Conservation (phyloP, 2,888 invertebrate genomes). For the Hartigia nigra region DNA sequence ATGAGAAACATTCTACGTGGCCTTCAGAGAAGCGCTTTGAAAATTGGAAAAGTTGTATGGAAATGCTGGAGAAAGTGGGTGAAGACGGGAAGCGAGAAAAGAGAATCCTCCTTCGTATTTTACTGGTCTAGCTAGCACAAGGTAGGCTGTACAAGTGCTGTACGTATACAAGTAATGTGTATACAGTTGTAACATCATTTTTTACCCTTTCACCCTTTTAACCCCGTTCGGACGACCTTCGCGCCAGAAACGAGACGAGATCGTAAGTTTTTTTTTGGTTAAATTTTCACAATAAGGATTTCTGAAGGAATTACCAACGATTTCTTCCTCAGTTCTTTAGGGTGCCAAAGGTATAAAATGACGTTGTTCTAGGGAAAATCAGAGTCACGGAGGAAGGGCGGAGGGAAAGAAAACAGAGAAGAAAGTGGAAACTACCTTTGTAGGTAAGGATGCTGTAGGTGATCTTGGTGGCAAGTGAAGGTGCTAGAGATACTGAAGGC, state of each 20-base stretch:
- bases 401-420: constrained; percentile 51
- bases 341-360: background rate
- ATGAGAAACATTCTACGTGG: background rate
- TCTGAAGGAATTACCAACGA: constrained; percentile 20
- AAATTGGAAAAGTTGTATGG: constrained; percentile 31
- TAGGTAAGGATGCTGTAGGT: constrained; percentile 12
- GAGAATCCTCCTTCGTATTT: constrained; percentile 17
- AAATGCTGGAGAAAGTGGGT: constrained; percentile 32
- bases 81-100: constrained; percentile 20
- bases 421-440: constrained; percentile 17
- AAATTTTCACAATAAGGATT: constrained; percentile 11
- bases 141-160: background rate
- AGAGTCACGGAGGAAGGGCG: background rate
- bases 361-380: background rate
- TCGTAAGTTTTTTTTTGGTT: background rate
- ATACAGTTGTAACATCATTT: background rate
- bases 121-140: background rate
- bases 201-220: background rate
- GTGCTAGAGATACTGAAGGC: constrained; percentile 10
- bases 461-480: constrained; percentile 11
- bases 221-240: too few species aligned
- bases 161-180: background rate
- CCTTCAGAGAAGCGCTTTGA: constrained; percentile 16
- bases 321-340: background rate
- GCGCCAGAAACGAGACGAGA: background rate